Evolutionary conservation across 92 coral and sea anemone species (phyloP).

Genomic region (Hydrozoanthus gracilis): DNA sequence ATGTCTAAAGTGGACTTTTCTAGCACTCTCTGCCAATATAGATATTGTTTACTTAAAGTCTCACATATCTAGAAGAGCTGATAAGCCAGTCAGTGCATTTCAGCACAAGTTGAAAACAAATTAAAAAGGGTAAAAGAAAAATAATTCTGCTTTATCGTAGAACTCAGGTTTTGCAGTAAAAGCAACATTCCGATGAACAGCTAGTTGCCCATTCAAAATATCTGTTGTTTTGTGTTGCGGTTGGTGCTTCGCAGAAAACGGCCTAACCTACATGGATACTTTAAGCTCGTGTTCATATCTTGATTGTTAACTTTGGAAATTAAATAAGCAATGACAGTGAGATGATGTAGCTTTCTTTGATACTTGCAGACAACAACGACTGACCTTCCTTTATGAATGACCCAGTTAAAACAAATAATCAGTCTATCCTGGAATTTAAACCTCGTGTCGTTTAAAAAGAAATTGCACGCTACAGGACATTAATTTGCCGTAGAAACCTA

Average conservation of each 20-base stretch:
- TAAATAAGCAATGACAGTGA: not conserved
- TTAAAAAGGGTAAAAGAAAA: conserved; percentile 15
- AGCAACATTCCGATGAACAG: not conserved
- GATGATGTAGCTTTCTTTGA: conserved; percentile 32
- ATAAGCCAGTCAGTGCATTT: conserved; percentile 15
- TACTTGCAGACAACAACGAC: conserved; percentile 14
- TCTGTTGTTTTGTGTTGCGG: not conserved
- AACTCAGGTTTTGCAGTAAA: not conserved
- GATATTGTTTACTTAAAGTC: conserved; percentile 26
- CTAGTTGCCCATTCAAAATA: not conserved
- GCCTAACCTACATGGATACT: not conserved
- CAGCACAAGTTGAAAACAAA: conserved; percentile 33
- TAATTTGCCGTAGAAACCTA: no score
- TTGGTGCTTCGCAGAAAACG: not conserved
- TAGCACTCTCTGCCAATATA: conserved; percentile 1
- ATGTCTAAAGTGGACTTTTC: not conserved
- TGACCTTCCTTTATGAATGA: conserved; percentile 18
- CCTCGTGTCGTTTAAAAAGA: not conserved
- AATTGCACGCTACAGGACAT: not conserved
- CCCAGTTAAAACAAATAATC: conserved; percentile 19
- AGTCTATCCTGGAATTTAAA: conserved; percentile 6
- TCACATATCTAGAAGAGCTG: not conserved
- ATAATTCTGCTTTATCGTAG: conserved; percentile 4
- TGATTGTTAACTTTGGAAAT: not conserved
- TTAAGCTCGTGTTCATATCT: not conserved